Evolutionary conservation across 2,797 vertebrate species (phyloP).

Genomic region (Myotis vivesi): DNA sequence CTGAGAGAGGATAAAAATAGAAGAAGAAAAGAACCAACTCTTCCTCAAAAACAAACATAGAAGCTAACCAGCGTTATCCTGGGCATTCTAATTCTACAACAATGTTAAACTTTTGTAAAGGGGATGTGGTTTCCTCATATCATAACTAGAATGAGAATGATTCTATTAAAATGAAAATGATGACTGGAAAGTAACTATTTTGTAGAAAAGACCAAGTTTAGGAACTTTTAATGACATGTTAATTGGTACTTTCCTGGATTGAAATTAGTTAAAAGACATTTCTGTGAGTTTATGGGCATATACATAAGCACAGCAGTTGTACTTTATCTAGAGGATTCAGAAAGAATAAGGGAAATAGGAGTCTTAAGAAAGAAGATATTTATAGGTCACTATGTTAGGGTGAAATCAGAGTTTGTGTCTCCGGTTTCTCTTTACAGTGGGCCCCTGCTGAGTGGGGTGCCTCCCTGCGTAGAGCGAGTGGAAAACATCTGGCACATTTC

Average conservation of each 20-base stretch:
- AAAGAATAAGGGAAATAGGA: conserved; percentile 73
- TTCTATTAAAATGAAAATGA: conserved; percentile 8
- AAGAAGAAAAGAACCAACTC: conserved; percentile 42
- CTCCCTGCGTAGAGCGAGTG: conserved; percentile 78
- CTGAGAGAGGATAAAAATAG: conserved; percentile 75
- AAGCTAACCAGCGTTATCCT: conserved; percentile 30
- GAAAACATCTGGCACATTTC: conserved; percentile 83
- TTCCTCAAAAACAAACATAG: conserved; percentile 66
- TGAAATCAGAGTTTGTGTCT: conserved; percentile 84
- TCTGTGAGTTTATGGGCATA: neutral
- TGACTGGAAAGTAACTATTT: conserved; percentile 33
- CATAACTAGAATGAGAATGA: neutral
- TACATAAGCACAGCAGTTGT: neutral
- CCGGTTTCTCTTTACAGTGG: conserved; percentile 81
- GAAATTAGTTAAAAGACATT: neutral
- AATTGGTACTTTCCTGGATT: conserved; percentile 22
- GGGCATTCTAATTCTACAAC: conserved; percentile 10
- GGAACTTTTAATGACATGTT: neutral
- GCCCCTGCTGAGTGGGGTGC: conserved; percentile 80
- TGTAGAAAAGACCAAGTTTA: conserved; percentile 38
- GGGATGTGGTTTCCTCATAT: neutral
- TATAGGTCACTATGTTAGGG: conserved; percentile 79
- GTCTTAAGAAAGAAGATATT: conserved; percentile 76
- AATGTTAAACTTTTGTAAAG: neutral
- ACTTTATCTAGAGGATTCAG: conserved; percentile 75